These are phyloP conservation scores for Amphipyra tragopoginis DNA, from an alignment of 2,888 invertebrate species.

Conservation along the genomic window DNA sequence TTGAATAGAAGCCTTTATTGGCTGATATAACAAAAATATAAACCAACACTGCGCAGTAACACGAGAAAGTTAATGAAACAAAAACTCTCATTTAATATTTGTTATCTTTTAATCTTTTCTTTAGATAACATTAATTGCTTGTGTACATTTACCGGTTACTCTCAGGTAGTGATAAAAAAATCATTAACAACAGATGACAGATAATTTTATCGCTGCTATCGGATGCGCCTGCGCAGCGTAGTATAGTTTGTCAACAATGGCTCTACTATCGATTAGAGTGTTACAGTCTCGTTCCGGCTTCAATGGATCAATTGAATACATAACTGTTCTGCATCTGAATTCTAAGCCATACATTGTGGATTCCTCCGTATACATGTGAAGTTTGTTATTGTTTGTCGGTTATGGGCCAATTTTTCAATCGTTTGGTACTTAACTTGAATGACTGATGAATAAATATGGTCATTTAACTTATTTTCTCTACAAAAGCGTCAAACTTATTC, in stretches of 20 bases:
- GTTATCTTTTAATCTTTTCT: slow-evolving; percentile 34
- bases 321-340: slow-evolving; percentile 62
- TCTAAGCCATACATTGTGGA: slow-evolving; percentile 60
- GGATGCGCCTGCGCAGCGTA: slow-evolving; percentile 35
- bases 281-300: slow-evolving; percentile 70
- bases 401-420: no score
- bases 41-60: slow-evolving; percentile 56
- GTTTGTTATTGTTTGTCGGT: slow-evolving; percentile 11
- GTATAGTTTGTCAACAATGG: slow-evolving; percentile 60
- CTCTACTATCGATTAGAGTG: slow-evolving; percentile 57
- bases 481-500: no score
- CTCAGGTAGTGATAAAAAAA: slow-evolving; percentile 37
- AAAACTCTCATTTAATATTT: slow-evolving; percentile 33
- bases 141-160: slow-evolving; percentile 25
- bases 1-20: slow-evolving; percentile 62
- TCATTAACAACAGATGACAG: slow-evolving; percentile 35
- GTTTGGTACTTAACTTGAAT: no score
- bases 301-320: slow-evolving; percentile 78
- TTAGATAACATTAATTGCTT: slow-evolving; percentile 18
- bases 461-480: no score
- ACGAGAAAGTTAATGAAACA: slow-evolving; percentile 66
- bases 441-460: no score
- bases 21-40: slow-evolving; percentile 59
- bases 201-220: slow-evolving; percentile 31
- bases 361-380: slow-evolving; percentile 27